Base-by-base conservation (phyloP, 2,888 invertebrate genomes). In the Agrochola circellaris region DNA sequence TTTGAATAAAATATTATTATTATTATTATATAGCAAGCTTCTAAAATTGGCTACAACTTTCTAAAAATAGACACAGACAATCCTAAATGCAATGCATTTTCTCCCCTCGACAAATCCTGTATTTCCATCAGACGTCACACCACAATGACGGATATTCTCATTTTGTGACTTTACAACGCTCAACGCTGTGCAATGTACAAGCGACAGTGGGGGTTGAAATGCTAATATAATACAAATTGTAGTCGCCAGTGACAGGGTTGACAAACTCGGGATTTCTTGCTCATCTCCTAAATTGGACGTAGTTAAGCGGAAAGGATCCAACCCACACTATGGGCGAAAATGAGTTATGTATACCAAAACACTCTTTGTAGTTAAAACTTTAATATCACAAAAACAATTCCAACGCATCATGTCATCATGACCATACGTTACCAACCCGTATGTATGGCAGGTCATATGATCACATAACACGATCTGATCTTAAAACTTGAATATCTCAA, bases 161-260 rank as follows among this genome's bases (percentile, higher is more conserved):
- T 72, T 80, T 75, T 85, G 75, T 81, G 80, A 84, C 82, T 75
- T 73, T 66, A 84, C 77, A 80, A 60, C 76, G 64, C 62, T 66
- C 60, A 85, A 73, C 78, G 67, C 71, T 73, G 45, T 79, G 76
- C 74, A 76, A 72, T 78, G 65, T 79, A 81, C 75, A 79, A 75
- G 74, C 64, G 77, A 38, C 67, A 61, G 68, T 61, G 58, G 34
- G 73, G 77, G 66, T 65, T 84, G 77, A 77, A 87, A 87, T 82
- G 81, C 81, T 85, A 85, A 87, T 87, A 82, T 87, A 82, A 87
- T 79, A 87, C 86, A 85, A 87, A 87, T 85, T 81, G 83, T 81
- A 73, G 34, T 75, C 70, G 45, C 51, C 34, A 34, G 34, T 11
- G 13, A 45, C 76, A 87, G 86, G 87, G 83, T 73, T 87, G 79